Conservation (phyloP, 1,140 invertebrate genomes). For the Macrobrachium rosenbergii region DNA sequence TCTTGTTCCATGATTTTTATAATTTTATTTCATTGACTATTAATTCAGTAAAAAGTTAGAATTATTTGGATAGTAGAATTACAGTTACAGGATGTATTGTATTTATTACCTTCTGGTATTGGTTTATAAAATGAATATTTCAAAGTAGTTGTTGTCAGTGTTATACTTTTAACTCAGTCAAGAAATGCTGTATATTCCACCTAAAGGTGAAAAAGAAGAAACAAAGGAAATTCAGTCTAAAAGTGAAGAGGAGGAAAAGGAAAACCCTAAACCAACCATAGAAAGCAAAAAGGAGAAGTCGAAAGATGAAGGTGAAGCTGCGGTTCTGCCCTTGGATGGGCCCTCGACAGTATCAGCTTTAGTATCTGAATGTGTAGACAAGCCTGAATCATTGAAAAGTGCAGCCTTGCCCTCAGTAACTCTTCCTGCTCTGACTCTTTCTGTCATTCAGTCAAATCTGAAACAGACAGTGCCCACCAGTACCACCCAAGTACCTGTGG, state of each 20-base stretch:
- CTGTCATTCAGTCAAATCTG: constrained; percentile 33
- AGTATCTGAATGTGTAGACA: background rate
- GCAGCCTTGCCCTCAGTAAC: constrained; percentile 1
- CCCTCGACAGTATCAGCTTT: constrained; percentile 24
- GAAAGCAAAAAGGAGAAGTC: background rate
- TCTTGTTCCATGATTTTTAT: too few species aligned
- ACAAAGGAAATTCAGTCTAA: background rate
- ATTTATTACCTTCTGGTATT: too few species aligned
- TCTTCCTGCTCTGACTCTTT: constrained; percentile 40
- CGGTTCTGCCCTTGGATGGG: constrained; percentile 20
- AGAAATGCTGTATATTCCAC: too few species aligned
- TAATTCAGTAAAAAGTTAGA: too few species aligned
- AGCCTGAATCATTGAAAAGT: background rate
- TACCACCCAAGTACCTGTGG: background rate
- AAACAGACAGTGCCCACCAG: constrained; percentile 23
- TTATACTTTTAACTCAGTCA: too few species aligned
- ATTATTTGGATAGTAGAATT: too few species aligned
- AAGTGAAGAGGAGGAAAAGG: background rate
- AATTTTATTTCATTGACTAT: too few species aligned
- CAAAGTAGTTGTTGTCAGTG: too few species aligned
- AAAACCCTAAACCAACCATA: background rate
- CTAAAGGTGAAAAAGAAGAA: background rate
- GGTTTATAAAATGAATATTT: too few species aligned
- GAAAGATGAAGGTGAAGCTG: constrained; percentile 5
- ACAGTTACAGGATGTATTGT: too few species aligned